phyloP scores from a whole-genome alignment of 2,797 vertebrate genomes.

The Antennarius maculatus region DNA sequence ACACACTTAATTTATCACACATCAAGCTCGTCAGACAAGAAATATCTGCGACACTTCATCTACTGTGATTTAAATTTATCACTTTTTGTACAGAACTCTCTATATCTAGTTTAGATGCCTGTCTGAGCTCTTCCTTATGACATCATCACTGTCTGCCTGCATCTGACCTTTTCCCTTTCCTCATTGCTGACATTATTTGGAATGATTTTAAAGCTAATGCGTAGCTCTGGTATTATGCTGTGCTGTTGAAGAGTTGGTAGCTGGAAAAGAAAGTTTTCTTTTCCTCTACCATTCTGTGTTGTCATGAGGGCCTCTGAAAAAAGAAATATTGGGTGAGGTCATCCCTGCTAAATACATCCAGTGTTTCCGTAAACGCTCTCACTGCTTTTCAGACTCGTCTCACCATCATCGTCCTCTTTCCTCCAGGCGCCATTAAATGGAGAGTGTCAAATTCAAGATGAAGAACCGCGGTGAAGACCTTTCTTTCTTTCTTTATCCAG shows the following conservation, averaged over 20 bases:
- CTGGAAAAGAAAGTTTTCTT: neutral
- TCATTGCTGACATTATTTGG: conserved; percentile 4
- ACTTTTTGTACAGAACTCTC: neutral
- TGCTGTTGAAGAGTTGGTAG: no score
- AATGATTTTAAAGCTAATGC: no score
- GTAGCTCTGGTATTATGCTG: no score
- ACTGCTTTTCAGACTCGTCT: conserved; percentile 63
- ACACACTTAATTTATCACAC: neutral
- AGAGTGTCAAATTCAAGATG: conserved; percentile 57
- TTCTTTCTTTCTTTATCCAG: conserved; percentile 16
- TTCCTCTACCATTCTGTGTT: neutral
- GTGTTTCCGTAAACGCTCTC: conserved; percentile 45
- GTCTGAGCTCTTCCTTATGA: neutral
- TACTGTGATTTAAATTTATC: neutral
- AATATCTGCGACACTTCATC: neutral
- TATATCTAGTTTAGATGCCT: neutral
- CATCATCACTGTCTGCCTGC: neutral
- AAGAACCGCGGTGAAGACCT: conserved; percentile 52
- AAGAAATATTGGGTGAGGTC: no score
- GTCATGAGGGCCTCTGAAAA: no score
- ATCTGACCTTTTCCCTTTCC: neutral
- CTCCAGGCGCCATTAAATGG: conserved; percentile 55
- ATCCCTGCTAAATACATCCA: conserved; percentile 4
- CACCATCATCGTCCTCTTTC: conserved; percentile 55
- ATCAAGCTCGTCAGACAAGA: neutral